Percentiles rank a stretch among this genome's conserved stretches.
Conservation (phyloP, 2,797 vertebrate species). For the Nannoperca australis region DNA sequence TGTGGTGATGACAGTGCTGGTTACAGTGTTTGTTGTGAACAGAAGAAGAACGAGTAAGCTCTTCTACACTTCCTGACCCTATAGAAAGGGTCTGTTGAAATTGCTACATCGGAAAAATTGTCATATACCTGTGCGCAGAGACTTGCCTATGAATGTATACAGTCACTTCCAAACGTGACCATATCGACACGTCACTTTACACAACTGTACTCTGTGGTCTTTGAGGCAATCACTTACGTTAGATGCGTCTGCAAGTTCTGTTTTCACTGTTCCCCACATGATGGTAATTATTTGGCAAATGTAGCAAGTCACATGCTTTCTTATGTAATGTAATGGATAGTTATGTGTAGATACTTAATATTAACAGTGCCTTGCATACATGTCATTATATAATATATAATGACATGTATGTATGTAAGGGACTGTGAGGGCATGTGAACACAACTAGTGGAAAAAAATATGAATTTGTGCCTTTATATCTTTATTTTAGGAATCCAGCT, state of each 20-base stretch:
- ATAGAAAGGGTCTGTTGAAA: constrained; percentile 23
- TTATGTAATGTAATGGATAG: not conserved
- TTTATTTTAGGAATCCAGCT: constrained; percentile 35
- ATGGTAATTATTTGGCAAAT: not conserved
- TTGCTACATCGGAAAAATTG: accelerated
- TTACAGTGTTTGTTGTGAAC: constrained; percentile 42
- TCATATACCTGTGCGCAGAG: not conserved
- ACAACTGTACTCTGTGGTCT: constrained; percentile 25
- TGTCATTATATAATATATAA: too few species aligned
- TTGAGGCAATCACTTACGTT: not conserved
- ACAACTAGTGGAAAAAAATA: not conserved
- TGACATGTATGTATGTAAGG: too few species aligned
- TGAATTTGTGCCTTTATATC: not conserved
- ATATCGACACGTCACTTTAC: constrained; percentile 17
- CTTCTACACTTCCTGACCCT: constrained; percentile 12
- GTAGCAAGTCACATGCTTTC: not conserved
- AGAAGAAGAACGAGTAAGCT: constrained; percentile 63
- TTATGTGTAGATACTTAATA: not conserved
- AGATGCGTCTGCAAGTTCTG: constrained; percentile 1
- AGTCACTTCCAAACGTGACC: not conserved
- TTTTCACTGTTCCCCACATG: not conserved
- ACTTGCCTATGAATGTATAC: too few species aligned
- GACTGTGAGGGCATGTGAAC: not conserved
- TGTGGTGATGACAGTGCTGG: constrained; percentile 17
- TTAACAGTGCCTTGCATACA: not conserved